A percentile compares a stretch with the other conserved stretches of the same genome.
Conservation (phyloP, 2,888 invertebrate species). For the Ptychoptera contaminata region DNA sequence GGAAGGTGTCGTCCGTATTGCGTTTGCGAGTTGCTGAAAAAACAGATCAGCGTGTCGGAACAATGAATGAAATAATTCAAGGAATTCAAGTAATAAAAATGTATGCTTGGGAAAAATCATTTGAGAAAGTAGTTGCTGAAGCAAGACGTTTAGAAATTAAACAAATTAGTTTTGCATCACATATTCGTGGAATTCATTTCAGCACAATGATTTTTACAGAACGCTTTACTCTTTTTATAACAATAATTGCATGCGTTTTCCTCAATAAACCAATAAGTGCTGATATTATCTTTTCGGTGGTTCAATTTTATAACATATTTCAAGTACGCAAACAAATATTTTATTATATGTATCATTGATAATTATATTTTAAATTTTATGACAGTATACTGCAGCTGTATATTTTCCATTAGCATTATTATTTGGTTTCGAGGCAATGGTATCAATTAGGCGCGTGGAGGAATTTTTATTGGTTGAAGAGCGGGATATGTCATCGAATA, state of each 20-base stretch:
- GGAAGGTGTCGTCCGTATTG: background rate
- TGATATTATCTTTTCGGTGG: slow-evolving; percentile 48
- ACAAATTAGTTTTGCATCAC: slow-evolving; percentile 49
- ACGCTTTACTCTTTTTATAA: slow-evolving; percentile 57
- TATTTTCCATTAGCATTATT: slow-evolving; percentile 33
- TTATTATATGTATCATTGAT: background rate
- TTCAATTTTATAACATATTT: slow-evolving; percentile 47
- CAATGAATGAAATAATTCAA: slow-evolving; percentile 65
- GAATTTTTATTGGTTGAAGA: slow-evolving; percentile 32
- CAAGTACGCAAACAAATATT: background rate
- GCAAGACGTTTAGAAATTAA: slow-evolving; percentile 46
- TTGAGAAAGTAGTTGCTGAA: slow-evolving; percentile 52
- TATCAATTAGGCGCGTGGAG: slow-evolving; percentile 32
- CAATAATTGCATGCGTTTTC: slow-evolving; percentile 52
- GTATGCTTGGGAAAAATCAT: slow-evolving; percentile 82
- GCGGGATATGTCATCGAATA: slow-evolving; percentile 16
- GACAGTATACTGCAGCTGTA: slow-evolving; percentile 38
- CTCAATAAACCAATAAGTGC: slow-evolving; percentile 39
- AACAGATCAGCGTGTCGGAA: slow-evolving; percentile 68
- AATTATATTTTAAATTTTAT: no score
- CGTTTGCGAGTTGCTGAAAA: slow-evolving; percentile 57
- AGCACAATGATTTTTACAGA: slow-evolving; percentile 69
- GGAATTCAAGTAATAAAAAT: slow-evolving; percentile 84
- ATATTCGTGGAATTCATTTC: slow-evolving; percentile 49
- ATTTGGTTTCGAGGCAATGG: slow-evolving; percentile 17